Evolutionary conservation across 2,888 invertebrate species (phyloP), one percentile per base, ranked within the genome.

Genomic region (Oxycera nigricornis): DNA sequence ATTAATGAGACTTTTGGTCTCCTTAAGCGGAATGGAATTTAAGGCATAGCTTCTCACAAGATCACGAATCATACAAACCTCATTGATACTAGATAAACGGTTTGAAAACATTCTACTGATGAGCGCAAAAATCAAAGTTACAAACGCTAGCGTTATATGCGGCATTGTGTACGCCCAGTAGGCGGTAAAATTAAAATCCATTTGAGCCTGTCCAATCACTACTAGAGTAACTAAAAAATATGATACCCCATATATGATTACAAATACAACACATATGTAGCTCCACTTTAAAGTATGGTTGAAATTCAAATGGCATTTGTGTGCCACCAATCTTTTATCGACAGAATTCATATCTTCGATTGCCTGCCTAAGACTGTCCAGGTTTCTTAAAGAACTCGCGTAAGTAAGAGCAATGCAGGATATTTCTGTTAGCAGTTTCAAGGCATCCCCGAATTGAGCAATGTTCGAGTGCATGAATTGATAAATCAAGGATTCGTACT

Each of bases 391-490:
- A 1, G 83, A 81, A 26, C 82, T 82, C 0, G 80, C 79, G 73
- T 83, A 84, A 57, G 83, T 83, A 2, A 83, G 81, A 0, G 80
- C 80, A 1, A 83, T 81, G 0, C 82, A 82, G 35, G 83, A 80
- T 2, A 83, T 77, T 1, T 83, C 84, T 70, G 81, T 83, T 59
- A 82, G 81, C 52, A 81, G 81, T 76, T 84, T 84, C 76, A 84
- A 68, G 0, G 81, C 83, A 77, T 84, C 82, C 2, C 84, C 84
- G 2, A 83, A 77, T 30, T 79, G 80, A 2, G 84, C 82, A 70
- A 84, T 82, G 28, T 82, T 80, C 0, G 83, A 82, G 75, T 82
- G 82, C 70, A 84, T 81, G 52, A 84, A 84, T 62, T 84, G 83
- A 1, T 83, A 83, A 14, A 83, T 81, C 11, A 85, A 81, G 1